These are phyloP conservation scores for Grus americana DNA, from an alignment of 2,113 vertebrate species.

Conservation along the genomic window DNA sequence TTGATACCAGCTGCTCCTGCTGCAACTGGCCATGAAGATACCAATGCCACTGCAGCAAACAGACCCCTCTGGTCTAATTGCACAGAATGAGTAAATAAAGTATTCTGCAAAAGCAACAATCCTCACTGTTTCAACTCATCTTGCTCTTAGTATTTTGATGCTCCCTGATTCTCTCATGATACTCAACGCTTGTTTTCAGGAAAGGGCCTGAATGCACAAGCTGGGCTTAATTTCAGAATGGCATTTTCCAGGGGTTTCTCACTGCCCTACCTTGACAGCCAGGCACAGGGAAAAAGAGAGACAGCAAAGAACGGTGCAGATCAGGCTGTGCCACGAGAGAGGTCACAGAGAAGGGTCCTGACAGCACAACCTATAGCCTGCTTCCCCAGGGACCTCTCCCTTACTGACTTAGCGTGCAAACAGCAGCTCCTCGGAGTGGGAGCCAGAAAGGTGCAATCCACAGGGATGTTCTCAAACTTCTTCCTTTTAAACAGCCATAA, in stretches of 20 bases:
- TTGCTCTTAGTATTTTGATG: fast-evolving
- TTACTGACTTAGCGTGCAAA: not conserved
- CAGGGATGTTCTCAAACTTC: no score
- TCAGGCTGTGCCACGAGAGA: not conserved
- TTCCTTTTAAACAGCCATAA: no score
- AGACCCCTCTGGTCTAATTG: no score
- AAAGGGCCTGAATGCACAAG: not conserved
- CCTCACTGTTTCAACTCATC: fast-evolving
- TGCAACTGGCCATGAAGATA: constrained; percentile 71
- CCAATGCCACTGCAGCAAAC: fast-evolving
- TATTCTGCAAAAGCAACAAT: not conserved
- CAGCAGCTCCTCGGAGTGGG: not conserved
- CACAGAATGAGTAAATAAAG: not conserved
- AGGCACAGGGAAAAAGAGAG: not conserved
- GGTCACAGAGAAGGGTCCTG: not conserved
- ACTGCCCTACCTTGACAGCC: not conserved
- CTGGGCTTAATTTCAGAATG: not conserved
- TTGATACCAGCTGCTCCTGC: constrained; percentile 73
- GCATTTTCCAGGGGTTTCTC: not conserved
- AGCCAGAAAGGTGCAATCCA: not conserved
- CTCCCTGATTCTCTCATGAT: not conserved
- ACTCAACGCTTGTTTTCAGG: not conserved
- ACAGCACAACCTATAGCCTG: not conserved
- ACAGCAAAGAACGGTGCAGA: not conserved
- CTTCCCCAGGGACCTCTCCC: not conserved